These are phyloP conservation scores for Nesoenas mayeri DNA, from an alignment of 2,113 vertebrate genomes.

Conservation along the genomic window DNA sequence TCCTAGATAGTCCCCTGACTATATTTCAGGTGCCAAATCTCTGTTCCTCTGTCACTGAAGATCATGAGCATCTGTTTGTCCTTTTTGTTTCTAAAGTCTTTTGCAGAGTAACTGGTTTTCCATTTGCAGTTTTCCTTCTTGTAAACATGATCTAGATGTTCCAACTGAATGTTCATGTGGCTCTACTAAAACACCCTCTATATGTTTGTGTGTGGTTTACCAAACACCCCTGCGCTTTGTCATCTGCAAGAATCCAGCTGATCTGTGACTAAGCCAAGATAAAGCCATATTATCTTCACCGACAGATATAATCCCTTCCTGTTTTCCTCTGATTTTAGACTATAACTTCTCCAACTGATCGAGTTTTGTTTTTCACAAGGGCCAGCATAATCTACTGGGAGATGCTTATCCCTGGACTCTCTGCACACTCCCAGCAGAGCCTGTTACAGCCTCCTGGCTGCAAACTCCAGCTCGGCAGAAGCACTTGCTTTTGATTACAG, in stretches of 20 bases:
- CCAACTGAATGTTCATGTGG: neutral
- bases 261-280: neutral
- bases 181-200: neutral
- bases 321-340: neutral
- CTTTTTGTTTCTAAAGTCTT: neutral
- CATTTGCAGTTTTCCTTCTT: neutral
- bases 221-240: neutral
- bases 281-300: neutral
- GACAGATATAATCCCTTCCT: neutral
- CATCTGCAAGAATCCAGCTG: neutral
- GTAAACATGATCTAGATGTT: neutral
- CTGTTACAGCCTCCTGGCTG: neutral
- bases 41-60: neutral
- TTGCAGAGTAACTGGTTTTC: neutral
- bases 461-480: neutral
- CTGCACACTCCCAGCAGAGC: rapidly evolving
- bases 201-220: neutral
- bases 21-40: neutral
- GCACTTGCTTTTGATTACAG: conserved; percentile 3
- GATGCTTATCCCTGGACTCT: neutral
- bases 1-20: neutral
- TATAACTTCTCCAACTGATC: neutral
- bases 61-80: neutral
- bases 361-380: neutral
- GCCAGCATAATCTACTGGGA: neutral